Base-by-base conservation (phyloP, 2,113 vertebrate species). In the Nanorana parkeri region DNA sequence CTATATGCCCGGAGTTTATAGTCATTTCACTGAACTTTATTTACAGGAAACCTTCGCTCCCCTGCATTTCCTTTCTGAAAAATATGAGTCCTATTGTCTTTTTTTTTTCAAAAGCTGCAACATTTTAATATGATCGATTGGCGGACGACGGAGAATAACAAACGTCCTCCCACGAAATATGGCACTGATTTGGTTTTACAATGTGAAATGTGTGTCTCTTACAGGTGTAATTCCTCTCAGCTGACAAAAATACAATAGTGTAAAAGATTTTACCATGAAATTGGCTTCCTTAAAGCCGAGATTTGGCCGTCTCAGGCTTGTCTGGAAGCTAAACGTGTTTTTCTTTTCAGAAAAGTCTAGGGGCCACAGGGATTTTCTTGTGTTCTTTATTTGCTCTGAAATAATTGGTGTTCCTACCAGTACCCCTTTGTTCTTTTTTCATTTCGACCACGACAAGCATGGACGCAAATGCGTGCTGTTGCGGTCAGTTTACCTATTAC, bases 161-260 rank as follows among this genome's bases (percentile, higher is more conserved):
- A 32, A 75, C 41, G 36, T 19, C 61, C 72, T 75, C 28, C 29
- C 55, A 29, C 16, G 13, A 75, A 61, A 41, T 75, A 75, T 75
- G 56, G 72, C 72, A 41, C n/a, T 1, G 72, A 75, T 58, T 60
- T 60, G 17, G 41, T 61, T 75, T 61, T 23, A 41, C 55, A 15
- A 56, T 61, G 55, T 61, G 20, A 75, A 75, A 75, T 28, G 21
- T 28, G 29, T 75, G 20, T 75, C 55, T 61, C 55, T 60, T 60
- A 75, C 72, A 75, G 72, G 72, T 75, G 72, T 75, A 75, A 32
- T 75, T 75, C 29, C 58, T 75, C 72, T 75, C 60, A 61, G 71
- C 55, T 75, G 71, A 75, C 72, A 75, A 75, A 23, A 61, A 55
- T 60, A 75, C 72, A 75, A 60, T 61, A 61, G 29, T 29, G 17